These are phyloP conservation scores for Phymastichus coffea DNA, from an alignment of 1,140 invertebrate genomes.

Conservation along the genomic window DNA sequence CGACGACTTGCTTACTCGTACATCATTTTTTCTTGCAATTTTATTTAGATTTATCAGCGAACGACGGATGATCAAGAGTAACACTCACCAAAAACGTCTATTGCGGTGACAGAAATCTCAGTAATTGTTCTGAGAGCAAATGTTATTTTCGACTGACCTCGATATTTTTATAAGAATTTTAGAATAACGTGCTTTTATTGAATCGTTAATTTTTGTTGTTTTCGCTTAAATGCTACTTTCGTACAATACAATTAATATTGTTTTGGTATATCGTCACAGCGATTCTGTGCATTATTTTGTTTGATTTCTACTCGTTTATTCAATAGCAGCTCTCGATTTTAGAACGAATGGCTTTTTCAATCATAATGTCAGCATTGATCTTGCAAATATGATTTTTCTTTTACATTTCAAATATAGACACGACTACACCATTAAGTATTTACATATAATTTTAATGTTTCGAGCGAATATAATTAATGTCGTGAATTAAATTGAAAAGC, in stretches of 20 bases:
- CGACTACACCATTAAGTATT: constrained; percentile 3
- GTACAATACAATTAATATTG: constrained; percentile 43
- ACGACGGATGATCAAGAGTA: neutral
- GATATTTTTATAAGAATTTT: constrained; percentile 15
- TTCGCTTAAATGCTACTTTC: constrained; percentile 27
- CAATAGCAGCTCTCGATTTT: constrained; percentile 16
- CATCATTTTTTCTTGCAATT: constrained; percentile 26
- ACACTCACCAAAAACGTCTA: constrained; percentile 13
- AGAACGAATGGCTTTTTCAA: neutral
- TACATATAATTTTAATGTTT: no score
- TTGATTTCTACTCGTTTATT: constrained; percentile 48
- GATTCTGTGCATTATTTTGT: constrained; percentile 50
- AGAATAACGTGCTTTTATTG: constrained; percentile 18
- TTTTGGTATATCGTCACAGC: constrained; percentile 58
- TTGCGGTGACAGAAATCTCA: neutral
- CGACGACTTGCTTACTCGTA: constrained; percentile 31
- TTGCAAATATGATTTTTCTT: constrained; percentile 1
- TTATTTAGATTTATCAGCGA: constrained; percentile 26
- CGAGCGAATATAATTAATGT: no score
- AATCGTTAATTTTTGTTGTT: constrained; percentile 21
- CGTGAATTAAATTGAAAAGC: no score
- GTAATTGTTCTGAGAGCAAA: neutral
- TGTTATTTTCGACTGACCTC: neutral
- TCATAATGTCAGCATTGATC: neutral
- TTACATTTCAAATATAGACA: constrained; percentile 22